These are phyloP conservation scores for Petrolisthes cinctipes DNA, from an alignment of 2,888 invertebrate species.

Conservation along the genomic window DNA sequence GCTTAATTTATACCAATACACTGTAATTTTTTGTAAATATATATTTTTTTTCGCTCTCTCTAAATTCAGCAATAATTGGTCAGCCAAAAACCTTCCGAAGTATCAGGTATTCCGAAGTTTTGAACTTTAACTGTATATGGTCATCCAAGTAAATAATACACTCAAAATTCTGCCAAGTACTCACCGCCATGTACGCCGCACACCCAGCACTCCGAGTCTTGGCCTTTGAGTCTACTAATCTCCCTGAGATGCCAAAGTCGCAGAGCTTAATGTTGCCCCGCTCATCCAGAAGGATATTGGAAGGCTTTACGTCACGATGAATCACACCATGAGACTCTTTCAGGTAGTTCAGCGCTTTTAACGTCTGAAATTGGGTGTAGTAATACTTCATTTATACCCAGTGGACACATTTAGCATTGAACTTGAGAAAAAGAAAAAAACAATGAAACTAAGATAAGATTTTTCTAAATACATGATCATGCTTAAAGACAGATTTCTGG, in stretches of 20 bases:
- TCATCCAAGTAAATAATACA: no score
- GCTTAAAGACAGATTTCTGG: not conserved
- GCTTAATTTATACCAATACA: no score
- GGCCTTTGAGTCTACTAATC: slow-evolving; percentile 97
- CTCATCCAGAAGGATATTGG: slow-evolving; percentile 96
- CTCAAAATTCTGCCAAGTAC: slow-evolving; percentile 68
- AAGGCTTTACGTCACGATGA: slow-evolving; percentile 98
- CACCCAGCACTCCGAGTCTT: slow-evolving; percentile 97
- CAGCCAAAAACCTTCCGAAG: no score
- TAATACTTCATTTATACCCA: no score
- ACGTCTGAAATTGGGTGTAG: slow-evolving; percentile 77
- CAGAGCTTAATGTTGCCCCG: slow-evolving; percentile 96
- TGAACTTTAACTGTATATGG: no score
- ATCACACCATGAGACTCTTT: slow-evolving; percentile 97
- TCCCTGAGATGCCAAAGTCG: slow-evolving; percentile 99
- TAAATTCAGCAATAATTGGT: no score
- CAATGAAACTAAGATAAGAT: no score
- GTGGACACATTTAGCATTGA: no score
- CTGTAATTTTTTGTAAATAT: no score
- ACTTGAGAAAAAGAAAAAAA: slow-evolving; percentile 45
- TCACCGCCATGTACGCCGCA: slow-evolving; percentile 99
- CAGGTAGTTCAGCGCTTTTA: slow-evolving; percentile 95
- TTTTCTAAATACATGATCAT: not conserved
- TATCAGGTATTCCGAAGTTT: no score
- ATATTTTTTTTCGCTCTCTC: no score